Base-by-base conservation (phyloP, 2,888 invertebrate species). In the Heliconius cydno region DNA sequence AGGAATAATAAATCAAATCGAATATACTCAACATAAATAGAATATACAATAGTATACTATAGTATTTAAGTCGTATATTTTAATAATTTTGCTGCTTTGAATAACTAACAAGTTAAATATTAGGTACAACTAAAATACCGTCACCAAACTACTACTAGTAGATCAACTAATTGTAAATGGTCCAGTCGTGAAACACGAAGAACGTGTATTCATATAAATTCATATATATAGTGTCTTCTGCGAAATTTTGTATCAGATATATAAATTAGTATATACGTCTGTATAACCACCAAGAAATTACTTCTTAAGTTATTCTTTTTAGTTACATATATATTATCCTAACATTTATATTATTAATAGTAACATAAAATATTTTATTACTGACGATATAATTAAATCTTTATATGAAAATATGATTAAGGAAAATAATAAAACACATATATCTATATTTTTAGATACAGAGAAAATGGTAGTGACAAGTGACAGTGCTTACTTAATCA, bases 101-200 rank as follows among this genome's bases (percentile, higher is more conserved):
- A 65, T 28, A 25, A 25, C 25, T 25, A 25, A 65, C 13, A 65
- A 6, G 5, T 65, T 65, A 25, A 28, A 65, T 65, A 65, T 34
- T 25, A 13, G 28, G 22, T 22, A 57, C 22, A 57, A 7, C 2
- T 60, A 60, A 72, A n/a, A 34, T 25, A 34, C n/a, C 1, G 34
- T 73, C 52, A 73, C 57, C 57, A 34, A 60, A 73, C 72, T 60
- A 1, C 9, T 34, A 34, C 34, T 34, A 34, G 72, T 60, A 57
- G n/a, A 57, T 57, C 72, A 57, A 60, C 34, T 57, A 34, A 25
- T 30, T 15, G 4, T 73, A 60, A 34, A 72, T 19, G 57, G 34
- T 57, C 34, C 22, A 34, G 22, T 72, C 22, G 72, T 57, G 57
- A 57, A 60, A 60, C 72, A 73, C 72, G 72, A n/a, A 60, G n/a